Base-by-base conservation (phyloP, 2,888 invertebrate genomes). In the Shargacucullia verbasci region DNA sequence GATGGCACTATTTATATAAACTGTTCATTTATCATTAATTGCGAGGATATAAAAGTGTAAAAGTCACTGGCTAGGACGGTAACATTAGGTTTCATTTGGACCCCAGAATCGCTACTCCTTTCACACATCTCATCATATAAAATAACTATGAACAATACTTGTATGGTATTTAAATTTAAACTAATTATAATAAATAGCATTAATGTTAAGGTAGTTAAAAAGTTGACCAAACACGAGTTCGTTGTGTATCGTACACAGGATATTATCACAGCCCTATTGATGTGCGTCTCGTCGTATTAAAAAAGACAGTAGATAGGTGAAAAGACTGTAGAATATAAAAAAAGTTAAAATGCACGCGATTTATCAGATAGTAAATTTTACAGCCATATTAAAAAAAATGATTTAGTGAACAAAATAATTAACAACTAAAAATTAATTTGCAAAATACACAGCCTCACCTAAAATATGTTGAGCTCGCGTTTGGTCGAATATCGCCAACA, bases 201-300 rank as follows among this genome's bases (percentile, higher is more conserved):
- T 80, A 79, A 81, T 61, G 69, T 65, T 76, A 65, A 64, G 47
- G 52, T 70, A 73, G 67, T 65, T 82, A 78, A 82, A 86, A 84
- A 82, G 81, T 80, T 79, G 82, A 80, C 82, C 82, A 84, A 86
- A 88, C 82, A 82, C 83, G 83, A 89, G 87, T 84, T 87, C 76
- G 65, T 75, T 68, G 69, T 70, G 70, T 75, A 65, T 54, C 62
- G 54, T 61, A 87, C 83, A 86, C 83, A 84, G 78, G 81, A 79
- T 82, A 80, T 84, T 91, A 91, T 94, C 93, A 93, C 93, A 93
- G 93, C 93, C 93, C 81, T 82, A 74, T 86, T 90, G 90, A 92
- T 93, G 92, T 91, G 91, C 91, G 89, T 83, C 78, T 84, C 73
- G 78, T 76, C 66, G 71, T 72, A 81, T 75, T 79, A 76, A 76